phyloP scores from a whole-genome alignment of 2,797 vertebrate genomes.

The Amphiprion clarkii region DNA sequence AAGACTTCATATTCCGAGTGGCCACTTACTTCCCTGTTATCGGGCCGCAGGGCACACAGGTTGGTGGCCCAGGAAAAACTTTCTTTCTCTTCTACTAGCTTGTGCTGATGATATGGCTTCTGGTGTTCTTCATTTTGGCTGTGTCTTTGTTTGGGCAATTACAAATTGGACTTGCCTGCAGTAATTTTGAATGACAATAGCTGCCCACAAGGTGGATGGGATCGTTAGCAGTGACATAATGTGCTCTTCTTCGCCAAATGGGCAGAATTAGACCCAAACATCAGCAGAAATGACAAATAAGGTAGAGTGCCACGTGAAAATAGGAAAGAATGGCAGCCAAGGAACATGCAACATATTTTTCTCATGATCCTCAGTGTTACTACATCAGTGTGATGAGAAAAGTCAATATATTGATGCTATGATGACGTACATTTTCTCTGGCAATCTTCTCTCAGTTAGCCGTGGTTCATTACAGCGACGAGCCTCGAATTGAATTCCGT shows the following conservation, averaged over 20 bases:
- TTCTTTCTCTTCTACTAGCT: conserved; percentile 7
- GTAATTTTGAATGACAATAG: conserved; percentile 35
- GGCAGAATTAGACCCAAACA: conserved; percentile 8
- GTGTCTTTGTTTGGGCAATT: conserved; percentile 28
- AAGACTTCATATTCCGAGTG: conserved; percentile 92
- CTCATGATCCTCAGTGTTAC: neutral
- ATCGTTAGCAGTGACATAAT: conserved; percentile 24
- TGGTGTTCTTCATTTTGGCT: neutral
- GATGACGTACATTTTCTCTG: conserved; percentile 15
- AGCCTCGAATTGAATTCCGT: conserved; percentile 89
- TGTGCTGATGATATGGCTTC: neutral
- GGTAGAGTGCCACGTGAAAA: neutral
- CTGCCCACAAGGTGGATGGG: conserved; percentile 11
- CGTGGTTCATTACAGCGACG: conserved; percentile 90
- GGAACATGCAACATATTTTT: neutral
- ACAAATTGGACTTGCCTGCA: conserved; percentile 4
- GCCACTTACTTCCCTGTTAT: conserved; percentile 91
- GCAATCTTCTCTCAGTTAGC: conserved; percentile 84
- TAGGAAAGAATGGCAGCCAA: neutral
- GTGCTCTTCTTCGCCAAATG: conserved; percentile 20
- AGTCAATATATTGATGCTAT: neutral
- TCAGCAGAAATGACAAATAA: neutral
- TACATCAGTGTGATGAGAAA: neutral
- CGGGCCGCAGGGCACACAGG: conserved; percentile 89
- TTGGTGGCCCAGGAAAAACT: conserved; percentile 44